Evolutionary conservation across 2,888 invertebrate species (phyloP), one percentile per base, ranked within the genome.

Genomic region (Agonopterix arenella): DNA sequence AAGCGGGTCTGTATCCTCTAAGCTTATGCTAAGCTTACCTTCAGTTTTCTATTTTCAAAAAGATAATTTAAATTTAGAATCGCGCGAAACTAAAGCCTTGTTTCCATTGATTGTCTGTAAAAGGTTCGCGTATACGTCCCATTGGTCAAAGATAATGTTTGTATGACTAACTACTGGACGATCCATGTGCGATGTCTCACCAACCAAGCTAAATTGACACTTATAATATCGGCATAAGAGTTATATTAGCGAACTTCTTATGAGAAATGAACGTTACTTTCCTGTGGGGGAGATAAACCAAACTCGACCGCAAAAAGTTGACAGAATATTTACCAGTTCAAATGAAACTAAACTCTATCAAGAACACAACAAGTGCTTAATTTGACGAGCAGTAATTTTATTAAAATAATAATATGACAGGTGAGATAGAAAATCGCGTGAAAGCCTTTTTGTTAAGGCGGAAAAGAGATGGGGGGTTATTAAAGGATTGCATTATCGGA

Each of bases 141-240:
- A 89, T 89, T 89, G 89, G 89, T 77, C 84, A 84, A 84, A 85
- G 84, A 89, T 86, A 88, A 45, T 84, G 73, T 84, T 85, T 79
- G 79, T 76, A 71, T 66, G 74, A 78, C 76, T 80, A 80, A 77
- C 78, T 75, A 80, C 40, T n/a, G 9, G 40, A 28, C 28, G 28
- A 2, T 40, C 10, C 40, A 7, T 9, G 40, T 9, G 40, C n/a
- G 40, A 40, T 40, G 2, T 40, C 28, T 1, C 28, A 28, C 28
- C 28, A 10, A 40, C 1, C 40, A 40, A 40, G 2, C 40, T n/a
- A 40, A 40, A 3, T n/a, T 40, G 40, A n/a, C 4, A 9, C n/a
- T 9, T 40, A 40, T n/a, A 1, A 5, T 40, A 4, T 9, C 40
- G 40, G n/a, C 9, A n/a, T 40, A 40, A 9, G 40, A n/a, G 40